Base-by-base conservation (phyloP, 2,797 vertebrate species). In the Lagocephalus sceleratus region DNA sequence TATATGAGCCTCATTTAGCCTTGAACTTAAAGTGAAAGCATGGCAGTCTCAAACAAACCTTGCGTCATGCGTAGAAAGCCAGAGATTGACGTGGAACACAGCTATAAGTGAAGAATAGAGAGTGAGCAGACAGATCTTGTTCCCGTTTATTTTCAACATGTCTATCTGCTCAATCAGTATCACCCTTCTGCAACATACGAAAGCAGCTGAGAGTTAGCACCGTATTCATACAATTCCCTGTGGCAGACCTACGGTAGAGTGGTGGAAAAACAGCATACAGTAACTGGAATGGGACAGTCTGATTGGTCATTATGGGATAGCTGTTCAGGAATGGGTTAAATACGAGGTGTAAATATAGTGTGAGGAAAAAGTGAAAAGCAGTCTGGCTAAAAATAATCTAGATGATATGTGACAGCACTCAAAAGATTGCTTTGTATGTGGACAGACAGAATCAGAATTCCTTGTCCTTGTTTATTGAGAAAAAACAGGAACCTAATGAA, bases 11-110 rank as follows among this genome's bases (percentile, higher is more conserved):
- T 51, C 57, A 38, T 67, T 48, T 78, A 67, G 66, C 79, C 72
- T 78, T 76, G 74, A 52, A 67, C 62, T n/a, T 71, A 70, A 79
- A 76, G 54, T 71, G 69, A 71, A 56, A 71, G 67, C 48, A n/a
- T n/a, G n/a, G n/a, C n/a, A n/a, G n/a, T n/a, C n/a, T n/a, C n/a
- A n/a, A n/a, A n/a, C 76, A 68, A 81, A 82, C 71, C 63, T 68
- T 25, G 63, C 58, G 66, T 41, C 75, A 75, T 72, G 65, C 20
- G 41, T 64, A 71, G 41, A 73, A 20, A 64, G 44, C 54, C 51
- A 16, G 32, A 60, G 62, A 64, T 21, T 76, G 45, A 59, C 23
- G 60, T 52, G 35, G 32, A 54, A 17, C 51, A 45, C 47, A 29
- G 68, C 29, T 57, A n/a, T 54, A 64, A 57, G 47, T 51, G 54